Percentiles rank a stretch among this genome's conserved stretches.
phyloP scores from a whole-genome alignment of 2,113 vertebrate genomes.

The Phyllopteryx taeniolatus region DNA sequence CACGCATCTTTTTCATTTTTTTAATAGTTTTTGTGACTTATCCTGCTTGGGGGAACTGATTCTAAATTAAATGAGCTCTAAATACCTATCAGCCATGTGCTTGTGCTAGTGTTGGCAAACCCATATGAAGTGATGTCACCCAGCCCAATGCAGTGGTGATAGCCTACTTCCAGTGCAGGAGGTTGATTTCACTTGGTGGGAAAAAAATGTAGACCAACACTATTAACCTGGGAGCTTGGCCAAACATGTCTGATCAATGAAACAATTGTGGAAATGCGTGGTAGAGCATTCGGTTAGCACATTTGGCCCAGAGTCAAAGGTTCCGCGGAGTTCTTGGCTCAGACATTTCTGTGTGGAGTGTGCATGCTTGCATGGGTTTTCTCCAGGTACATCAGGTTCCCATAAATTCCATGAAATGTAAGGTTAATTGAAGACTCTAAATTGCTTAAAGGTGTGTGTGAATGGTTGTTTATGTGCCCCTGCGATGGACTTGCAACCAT shows the following conservation, averaged over 20 bases:
- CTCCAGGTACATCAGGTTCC: background rate
- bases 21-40: slow-evolving; percentile 25
- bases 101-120: slow-evolving; percentile 54
- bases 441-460: background rate
- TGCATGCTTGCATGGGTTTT: background rate
- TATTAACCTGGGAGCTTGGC: background rate
- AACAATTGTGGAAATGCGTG: background rate
- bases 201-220: slow-evolving; percentile 11
- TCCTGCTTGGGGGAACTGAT: slow-evolving; percentile 31
- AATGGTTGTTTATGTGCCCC: background rate
- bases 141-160: slow-evolving; percentile 40
- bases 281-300: background rate
- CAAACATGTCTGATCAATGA: background rate
- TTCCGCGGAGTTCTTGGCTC: background rate
- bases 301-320: background rate
- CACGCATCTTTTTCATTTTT: background rate
- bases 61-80: slow-evolving; percentile 48
- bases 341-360: background rate
- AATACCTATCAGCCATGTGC: slow-evolving; percentile 59
- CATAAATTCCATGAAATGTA: background rate
- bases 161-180: slow-evolving; percentile 39
- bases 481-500: background rate
- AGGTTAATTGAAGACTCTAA: background rate
- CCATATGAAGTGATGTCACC: slow-evolving; percentile 51
- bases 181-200: slow-evolving; percentile 43